Evolutionary conservation across 2,888 invertebrate genomes (phyloP).

Genomic region (Napeogenes inachia): DNA sequence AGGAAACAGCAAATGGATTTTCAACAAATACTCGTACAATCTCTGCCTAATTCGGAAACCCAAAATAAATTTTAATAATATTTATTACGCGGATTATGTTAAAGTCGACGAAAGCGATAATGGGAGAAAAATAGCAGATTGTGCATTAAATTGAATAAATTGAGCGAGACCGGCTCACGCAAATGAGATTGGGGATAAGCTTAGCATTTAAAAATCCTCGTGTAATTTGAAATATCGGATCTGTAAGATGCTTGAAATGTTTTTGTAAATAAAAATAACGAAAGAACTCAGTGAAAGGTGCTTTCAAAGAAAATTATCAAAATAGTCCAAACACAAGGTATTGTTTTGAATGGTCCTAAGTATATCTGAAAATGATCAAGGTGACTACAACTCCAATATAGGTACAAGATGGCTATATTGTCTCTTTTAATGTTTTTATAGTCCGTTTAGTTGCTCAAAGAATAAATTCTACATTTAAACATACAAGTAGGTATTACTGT

Average conservation of each 20-base stretch:
- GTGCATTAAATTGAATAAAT: conserved; percentile 67
- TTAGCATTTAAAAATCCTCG: conserved; percentile 44
- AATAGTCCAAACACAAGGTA: no score
- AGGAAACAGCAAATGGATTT: no score
- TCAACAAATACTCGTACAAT: not conserved
- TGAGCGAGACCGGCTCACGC: conserved; percentile 44
- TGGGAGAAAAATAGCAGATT: conserved; percentile 55
- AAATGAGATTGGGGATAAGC: conserved; percentile 60
- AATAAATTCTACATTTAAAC: no score
- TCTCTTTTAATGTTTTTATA: no score
- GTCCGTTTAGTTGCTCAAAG: no score
- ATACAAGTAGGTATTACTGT: no score
- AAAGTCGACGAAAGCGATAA: conserved; percentile 55
- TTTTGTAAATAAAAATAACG: not conserved
- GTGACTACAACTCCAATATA: no score
- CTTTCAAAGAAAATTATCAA: no score
- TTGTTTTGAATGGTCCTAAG: no score
- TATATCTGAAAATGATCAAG: no score
- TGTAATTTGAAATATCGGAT: conserved; percentile 26
- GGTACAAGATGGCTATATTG: no score
- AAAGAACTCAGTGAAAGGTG: no score
- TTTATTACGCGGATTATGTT: conserved; percentile 44
- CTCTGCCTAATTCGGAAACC: conserved; percentile 4
- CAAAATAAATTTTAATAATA: conserved; percentile 42
- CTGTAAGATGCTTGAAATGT: not conserved